Evolutionary conservation across 2,888 invertebrate genomes (phyloP).

Genomic region (Pelosia muscerda): DNA sequence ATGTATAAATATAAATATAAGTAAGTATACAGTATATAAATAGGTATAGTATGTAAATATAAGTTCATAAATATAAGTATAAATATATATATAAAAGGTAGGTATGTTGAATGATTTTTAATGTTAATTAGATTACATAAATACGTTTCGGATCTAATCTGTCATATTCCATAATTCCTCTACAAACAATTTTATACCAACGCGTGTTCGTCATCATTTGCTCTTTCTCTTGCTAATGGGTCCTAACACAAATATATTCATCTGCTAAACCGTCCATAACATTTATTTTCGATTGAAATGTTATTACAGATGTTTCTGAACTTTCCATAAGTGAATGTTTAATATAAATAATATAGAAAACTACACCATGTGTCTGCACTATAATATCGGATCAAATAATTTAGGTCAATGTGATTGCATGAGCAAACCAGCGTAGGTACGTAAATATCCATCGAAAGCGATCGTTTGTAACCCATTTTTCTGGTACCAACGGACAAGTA

Average conservation of each 20-base stretch:
- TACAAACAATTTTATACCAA: constrained; percentile 18
- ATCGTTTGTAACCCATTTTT: constrained; percentile 49
- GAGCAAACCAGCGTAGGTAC: constrained; percentile 52
- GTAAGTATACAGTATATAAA: too few relatives aligned
- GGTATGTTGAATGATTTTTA: background rate
- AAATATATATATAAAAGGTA: too few relatives aligned
- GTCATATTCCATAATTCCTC: constrained; percentile 2
- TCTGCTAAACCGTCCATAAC: constrained; percentile 25
- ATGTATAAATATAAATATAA: too few relatives aligned
- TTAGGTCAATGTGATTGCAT: constrained; percentile 68
- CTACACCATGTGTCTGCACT: constrained; percentile 46
- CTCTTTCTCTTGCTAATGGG: constrained; percentile 44
- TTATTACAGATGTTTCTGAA: constrained; percentile 48
- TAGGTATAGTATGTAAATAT: too few relatives aligned
- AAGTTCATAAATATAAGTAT: too few relatives aligned
- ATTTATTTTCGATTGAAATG: constrained; percentile 42
- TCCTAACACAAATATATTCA: constrained; percentile 37
- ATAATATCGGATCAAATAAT: constrained; percentile 47
- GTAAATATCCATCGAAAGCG: constrained; percentile 58
- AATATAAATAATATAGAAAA: constrained; percentile 38
- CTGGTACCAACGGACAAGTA: constrained; percentile 16
- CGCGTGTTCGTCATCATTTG: constrained; percentile 29
- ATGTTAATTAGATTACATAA: background rate
- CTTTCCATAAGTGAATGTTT: constrained; percentile 40
- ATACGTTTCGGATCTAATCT: constrained; percentile 3